These are phyloP conservation scores for Lasioglossum albipes DNA, from an alignment of 1,140 invertebrate genomes.

Conservation along the genomic window DNA sequence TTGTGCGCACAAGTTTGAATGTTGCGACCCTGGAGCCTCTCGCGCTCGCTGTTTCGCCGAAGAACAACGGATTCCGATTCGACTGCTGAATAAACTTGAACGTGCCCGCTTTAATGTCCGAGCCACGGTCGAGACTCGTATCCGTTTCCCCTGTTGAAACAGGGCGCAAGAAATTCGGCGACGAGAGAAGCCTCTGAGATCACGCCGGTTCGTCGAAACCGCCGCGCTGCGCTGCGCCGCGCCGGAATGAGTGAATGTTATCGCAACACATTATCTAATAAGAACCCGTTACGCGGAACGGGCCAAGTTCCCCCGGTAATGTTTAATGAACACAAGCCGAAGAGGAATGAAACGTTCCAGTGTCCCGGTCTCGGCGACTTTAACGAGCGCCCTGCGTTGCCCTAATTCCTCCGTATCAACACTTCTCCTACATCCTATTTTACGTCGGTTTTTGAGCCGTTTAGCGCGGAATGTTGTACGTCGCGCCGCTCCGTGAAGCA, in stretches of 20 bases:
- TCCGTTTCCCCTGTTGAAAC: not conserved
- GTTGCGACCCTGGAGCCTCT: slow-evolving; percentile 10
- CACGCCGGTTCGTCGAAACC: not conserved
- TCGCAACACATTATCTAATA: not conserved
- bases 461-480: too few relatives aligned
- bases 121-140: not conserved
- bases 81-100: slow-evolving; percentile 24
- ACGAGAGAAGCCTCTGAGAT: not conserved
- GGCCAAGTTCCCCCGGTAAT: not conserved
- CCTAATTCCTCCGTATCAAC: too few relatives aligned
- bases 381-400: not conserved
- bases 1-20: slow-evolving; percentile 26
- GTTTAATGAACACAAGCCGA: not conserved
- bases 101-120: slow-evolving; percentile 1
- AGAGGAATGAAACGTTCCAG: not conserved
- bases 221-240: too few relatives aligned
- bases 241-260: not conserved
- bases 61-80: slow-evolving; percentile 25
- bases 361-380: not conserved
- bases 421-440: too few relatives aligned
- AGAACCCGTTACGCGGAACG: not conserved
- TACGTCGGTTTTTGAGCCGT: too few relatives aligned
- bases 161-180: not conserved
- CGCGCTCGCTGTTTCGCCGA: too few relatives aligned
- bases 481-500: too few relatives aligned